Evolutionary conservation across 1,140 invertebrate species (phyloP), one percentile per base, ranked within the genome.

Genomic region (Pseudomyrmex cubaensis): DNA sequence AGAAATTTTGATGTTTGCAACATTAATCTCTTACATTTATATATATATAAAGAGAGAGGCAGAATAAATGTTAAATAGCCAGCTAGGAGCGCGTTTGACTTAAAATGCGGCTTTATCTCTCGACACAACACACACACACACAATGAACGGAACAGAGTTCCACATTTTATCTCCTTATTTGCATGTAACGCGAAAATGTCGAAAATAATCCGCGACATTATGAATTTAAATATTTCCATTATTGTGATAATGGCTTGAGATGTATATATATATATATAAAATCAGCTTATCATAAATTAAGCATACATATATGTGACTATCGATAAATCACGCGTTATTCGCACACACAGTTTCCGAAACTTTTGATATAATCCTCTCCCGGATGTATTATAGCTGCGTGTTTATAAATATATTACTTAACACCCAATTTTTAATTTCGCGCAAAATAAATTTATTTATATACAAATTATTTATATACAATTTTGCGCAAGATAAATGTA

Each of bases 141-240:
- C 15, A 22, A 54, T 50, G 54, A 69, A 69, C 9, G 64, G 5
- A 59, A 70, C 44, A 17, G 15, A 61, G 35, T 0, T 52, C 54
- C 61, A 72, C 44, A 61, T 72, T 70, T 80, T 48, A 72, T 70
- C 35, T 35, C 54, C 12, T 72, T 61, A 72, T 80, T 72, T 72
- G 56, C 76, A 72, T 80, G n/a, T 80, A 70, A 72, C 15, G 76
- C 76, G 46, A 72, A 35, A 80, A 72, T 13, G 54, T 59, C 66
- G 66, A 72, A 80, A 72, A 80, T 80, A 80, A 80, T 80, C 76
- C 76, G 15, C 56, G 44, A 59, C 44, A 80, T 80, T 72, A 50
- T 70, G 66, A 59, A 80, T 80, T 80, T 80, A 80, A 80, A 80
- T 80, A 72, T 72, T 80, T 56, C 15, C 66, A 72, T 80, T 80